Evolutionary conservation across 2,888 invertebrate genomes (phyloP), one percentile per base, ranked within the genome.

Genomic region (Lathronympha strigana): DNA sequence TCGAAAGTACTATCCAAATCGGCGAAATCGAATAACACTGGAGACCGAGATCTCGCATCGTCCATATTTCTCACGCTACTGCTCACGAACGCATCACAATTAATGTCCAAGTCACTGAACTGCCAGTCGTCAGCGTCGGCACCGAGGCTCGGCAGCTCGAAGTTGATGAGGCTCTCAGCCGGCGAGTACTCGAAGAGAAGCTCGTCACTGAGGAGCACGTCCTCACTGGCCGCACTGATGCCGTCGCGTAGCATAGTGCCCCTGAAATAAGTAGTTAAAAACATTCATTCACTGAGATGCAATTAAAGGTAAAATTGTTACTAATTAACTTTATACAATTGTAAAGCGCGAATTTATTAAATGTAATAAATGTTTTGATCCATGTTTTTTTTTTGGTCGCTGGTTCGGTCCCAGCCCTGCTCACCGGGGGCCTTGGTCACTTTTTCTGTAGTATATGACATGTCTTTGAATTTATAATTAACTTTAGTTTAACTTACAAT

Each of bases 121-220:
- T 84, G 86, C 86, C 85, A 87, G 68, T 88, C 85, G 67, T 79
- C 76, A 60, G 72, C 69, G 51, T 87, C 88, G 38, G 82, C 71
- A 67, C 76, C 81, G 67, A 86, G 69, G 53, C 81, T 76, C 19
- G 91, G 91, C 43, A 91, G 76, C 71, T 91, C 89, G 72, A 91
- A 90, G 78, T 90, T 90, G 70, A 90, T 86, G 69, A 92, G 87
- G 63, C 88, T 91, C 70, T 91, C 92, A 8, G 84, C 87, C 66
- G 91, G 90, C 4, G 91, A 90, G 71, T 84, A 86, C 71, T 90
- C 88, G 72, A 89, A 90, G 23, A 89, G 79, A 1, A 85, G 85
- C 69, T 88, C 84, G 68, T 91, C 90, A 67, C 79, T 84, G 55
- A 89, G 78, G 21, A 90, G 80, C 28, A 80, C 84, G 61, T 90